A percentile compares a stretch with the other conserved stretches of the same genome.
These are phyloP conservation scores for Hippocampus kuda DNA, from an alignment of 2,797 vertebrate genomes.

Conservation along the genomic window DNA sequence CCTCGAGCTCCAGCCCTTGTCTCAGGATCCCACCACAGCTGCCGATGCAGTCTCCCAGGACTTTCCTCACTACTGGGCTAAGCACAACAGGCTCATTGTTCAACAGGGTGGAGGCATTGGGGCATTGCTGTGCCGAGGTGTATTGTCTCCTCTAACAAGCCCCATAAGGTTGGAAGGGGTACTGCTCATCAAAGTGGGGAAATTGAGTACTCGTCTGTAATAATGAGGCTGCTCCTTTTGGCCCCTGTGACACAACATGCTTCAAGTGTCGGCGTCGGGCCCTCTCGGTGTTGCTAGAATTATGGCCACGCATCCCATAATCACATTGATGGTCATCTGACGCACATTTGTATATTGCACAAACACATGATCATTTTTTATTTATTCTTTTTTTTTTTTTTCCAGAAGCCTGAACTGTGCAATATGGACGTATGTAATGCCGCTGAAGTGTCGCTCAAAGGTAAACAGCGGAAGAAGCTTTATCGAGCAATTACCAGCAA, in stretches of 20 bases:
- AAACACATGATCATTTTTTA: no score
- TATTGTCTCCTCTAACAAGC: conserved; percentile 53
- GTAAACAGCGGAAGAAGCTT: no score
- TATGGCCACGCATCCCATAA: neutral
- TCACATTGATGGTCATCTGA: neutral
- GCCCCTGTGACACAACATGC: neutral
- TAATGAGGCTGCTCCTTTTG: conserved; percentile 55
- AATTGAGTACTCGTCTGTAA: conserved; percentile 36
- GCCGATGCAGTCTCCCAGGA: conserved; percentile 64
- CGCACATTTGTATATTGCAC: neutral
- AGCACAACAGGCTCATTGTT: conserved; percentile 73
- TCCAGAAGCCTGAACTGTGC: no score
- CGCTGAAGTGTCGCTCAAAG: no score
- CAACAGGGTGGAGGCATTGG: conserved; percentile 45
- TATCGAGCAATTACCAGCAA: no score
- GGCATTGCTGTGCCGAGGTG: conserved; percentile 52
- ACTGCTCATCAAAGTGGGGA: conserved; percentile 21
- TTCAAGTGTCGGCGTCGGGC: neutral
- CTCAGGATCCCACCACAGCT: conserved; percentile 64
- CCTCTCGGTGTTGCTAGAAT: neutral
- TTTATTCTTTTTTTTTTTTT: no score
- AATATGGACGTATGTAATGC: no score
- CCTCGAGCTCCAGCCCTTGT: conserved; percentile 41
- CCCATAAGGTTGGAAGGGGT: conserved; percentile 47
- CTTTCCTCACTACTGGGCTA: conserved; percentile 51